Evolutionary conservation across 2,888 invertebrate genomes (phyloP), one percentile per base, ranked within the genome.

Genomic region (Drosophila suboccidentalis): DNA sequence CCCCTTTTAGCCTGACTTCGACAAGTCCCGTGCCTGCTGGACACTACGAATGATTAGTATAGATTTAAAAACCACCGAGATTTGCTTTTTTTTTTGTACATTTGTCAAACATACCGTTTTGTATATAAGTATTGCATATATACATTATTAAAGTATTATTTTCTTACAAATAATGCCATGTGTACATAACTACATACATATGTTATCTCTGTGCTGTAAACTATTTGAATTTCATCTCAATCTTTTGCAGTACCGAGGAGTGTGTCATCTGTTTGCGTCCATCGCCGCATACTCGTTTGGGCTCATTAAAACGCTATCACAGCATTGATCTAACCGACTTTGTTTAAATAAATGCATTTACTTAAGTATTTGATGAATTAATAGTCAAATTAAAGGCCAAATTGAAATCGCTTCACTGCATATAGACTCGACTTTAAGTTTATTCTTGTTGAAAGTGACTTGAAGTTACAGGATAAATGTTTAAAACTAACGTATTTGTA

Each of bases 241-340:
- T 65, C 65, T 74, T 36, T 86, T 88, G 44, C 84, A 92, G 92
- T 69, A 92, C 92, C 63, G 92, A 92, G 78, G 92, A 92, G 70
- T 92, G 90, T 66, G 80, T 91, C 54, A 90, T 92, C 64, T 92
- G 90, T 61, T 66, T 92, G 55, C 87, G 85, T 38, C 91, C 91
- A 67, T 85, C 91, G 75, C 91, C 90, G 10, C 74, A 82, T 29
- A 75, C 84, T 1, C 68, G 81, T 4, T 57, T 87, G 62, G 75
- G 78, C 26, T 81, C 91, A 11, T 54, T 76, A 34, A 80, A 82
- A 53, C 89, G 80, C 4, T 83, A 75, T 60, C 86, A 80, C 41
- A 79, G 83, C 74, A 80, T 90, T 19, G 86, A 89, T 15, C 77
- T 90, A 38, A 87, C 89, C 19, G 91, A 91, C 59, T 90, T 89